These are phyloP conservation scores for Falco berigora DNA, from an alignment of 2,797 vertebrate genomes.

Conservation along the genomic window DNA sequence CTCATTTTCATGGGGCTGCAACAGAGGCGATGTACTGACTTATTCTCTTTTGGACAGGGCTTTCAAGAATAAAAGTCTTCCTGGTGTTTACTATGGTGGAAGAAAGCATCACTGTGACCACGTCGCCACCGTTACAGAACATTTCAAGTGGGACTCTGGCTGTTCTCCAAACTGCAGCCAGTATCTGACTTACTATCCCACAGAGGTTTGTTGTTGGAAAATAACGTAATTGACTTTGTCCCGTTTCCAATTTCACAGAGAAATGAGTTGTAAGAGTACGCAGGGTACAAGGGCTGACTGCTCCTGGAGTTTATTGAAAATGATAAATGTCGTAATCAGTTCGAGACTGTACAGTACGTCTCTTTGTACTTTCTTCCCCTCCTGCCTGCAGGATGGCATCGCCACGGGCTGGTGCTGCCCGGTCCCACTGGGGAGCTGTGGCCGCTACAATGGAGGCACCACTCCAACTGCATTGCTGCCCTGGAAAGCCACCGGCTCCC, in stretches of 20 bases:
- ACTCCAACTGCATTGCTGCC: background rate
- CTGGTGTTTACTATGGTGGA: background rate
- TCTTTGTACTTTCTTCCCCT: background rate
- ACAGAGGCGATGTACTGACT: background rate
- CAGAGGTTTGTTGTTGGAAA: conserved; percentile 23
- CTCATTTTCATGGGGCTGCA: background rate
- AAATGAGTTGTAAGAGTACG: background rate
- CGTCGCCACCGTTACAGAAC: background rate
- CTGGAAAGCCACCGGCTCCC: background rate
- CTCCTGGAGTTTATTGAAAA: background rate
- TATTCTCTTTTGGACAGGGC: background rate
- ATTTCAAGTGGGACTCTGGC: background rate
- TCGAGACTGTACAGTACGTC: background rate
- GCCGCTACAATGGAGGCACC: background rate
- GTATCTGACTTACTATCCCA: conserved; percentile 10
- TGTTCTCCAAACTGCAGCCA: background rate
- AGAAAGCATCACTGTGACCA: background rate
- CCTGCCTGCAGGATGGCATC: background rate
- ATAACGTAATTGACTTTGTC: conserved; percentile 37
- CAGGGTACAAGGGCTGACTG: background rate
- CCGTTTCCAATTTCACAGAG: conserved; percentile 12
- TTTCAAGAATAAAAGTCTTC: background rate
- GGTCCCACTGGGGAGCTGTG: background rate
- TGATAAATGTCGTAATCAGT: conserved; percentile 13
- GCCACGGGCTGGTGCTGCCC: background rate